These are phyloP conservation scores for Lasiurus borealis DNA, from an alignment of 2,113 vertebrate species.

Conservation along the genomic window DNA sequence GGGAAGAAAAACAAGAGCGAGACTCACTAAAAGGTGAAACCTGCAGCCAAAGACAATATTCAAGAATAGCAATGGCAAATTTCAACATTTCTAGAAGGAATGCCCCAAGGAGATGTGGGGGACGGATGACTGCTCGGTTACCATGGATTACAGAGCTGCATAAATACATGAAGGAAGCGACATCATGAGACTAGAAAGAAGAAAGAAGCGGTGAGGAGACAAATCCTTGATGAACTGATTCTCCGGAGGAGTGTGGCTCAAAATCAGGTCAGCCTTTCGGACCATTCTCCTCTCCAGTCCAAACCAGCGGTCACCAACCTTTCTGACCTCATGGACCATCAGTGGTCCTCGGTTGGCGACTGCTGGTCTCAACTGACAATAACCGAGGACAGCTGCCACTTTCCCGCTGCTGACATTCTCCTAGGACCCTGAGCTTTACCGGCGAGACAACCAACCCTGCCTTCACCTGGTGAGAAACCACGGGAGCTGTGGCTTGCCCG, in stretches of 20 bases:
- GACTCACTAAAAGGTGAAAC: conserved; percentile 51
- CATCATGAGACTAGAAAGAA: neutral
- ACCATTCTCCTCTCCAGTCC: neutral
- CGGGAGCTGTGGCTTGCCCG: neutral
- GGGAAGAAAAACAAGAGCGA: conserved; percentile 42
- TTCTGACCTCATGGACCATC: too few relatives aligned
- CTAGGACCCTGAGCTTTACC: neutral
- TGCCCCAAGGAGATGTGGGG: neutral
- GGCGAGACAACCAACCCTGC: neutral
- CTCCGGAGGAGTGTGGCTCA: neutral
- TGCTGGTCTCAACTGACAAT: neutral
- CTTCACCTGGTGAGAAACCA: neutral
- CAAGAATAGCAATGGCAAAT: conserved; percentile 12
- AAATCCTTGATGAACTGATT: neutral
- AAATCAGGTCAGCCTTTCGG: neutral
- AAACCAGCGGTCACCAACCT: neutral
- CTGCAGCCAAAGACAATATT: conserved; percentile 33
- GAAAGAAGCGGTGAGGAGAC: neutral
- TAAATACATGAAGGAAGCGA: neutral
- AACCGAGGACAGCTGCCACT: neutral
- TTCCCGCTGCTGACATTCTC: neutral
- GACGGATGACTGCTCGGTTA: neutral
- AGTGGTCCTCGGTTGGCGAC: too few relatives aligned
- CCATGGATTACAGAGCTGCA: neutral
- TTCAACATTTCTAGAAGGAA: conserved; percentile 15